phyloP scores from a whole-genome alignment of 1,140 invertebrate species.

The Drosophila gunungcola region DNA sequence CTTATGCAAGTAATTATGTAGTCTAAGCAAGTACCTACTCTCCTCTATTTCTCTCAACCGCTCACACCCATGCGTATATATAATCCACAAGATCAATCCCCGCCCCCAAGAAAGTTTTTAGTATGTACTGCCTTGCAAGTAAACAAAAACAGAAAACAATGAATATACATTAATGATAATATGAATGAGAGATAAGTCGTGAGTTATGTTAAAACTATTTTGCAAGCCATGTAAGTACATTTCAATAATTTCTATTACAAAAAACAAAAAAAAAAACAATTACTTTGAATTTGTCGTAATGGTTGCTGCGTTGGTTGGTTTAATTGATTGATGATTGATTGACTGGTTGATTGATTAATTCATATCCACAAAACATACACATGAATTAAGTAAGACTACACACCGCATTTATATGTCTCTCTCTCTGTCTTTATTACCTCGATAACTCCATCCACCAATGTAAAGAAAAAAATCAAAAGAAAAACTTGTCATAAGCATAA shows the following conservation, averaged over 20 bases:
- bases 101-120: slow-evolving; percentile 53
- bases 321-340: slow-evolving; percentile 78
- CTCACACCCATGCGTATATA: slow-evolving; percentile 49
- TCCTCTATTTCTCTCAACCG: slow-evolving; percentile 28
- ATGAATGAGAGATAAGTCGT: slow-evolving; percentile 47
- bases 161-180: slow-evolving; percentile 25
- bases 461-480: slow-evolving; percentile 24
- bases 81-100: slow-evolving; percentile 42
- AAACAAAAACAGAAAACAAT: slow-evolving; percentile 53
- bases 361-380: slow-evolving; percentile 70
- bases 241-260: slow-evolving; percentile 75
- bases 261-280: slow-evolving; percentile 52
- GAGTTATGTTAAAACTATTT: slow-evolving; percentile 64
- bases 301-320: slow-evolving; percentile 84
- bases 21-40: slow-evolving; percentile 74
- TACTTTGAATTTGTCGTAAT: slow-evolving; percentile 84
- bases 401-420: slow-evolving; percentile 57
- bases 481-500: slow-evolving; percentile 39
- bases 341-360: slow-evolving; percentile 72
- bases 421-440: slow-evolving; percentile 49
- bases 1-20: slow-evolving; percentile 78
- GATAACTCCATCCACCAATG: slow-evolving; percentile 34
- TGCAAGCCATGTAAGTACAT: slow-evolving; percentile 84
- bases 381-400: slow-evolving; percentile 60
- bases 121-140: slow-evolving; percentile 80